Base-by-base conservation (phyloP, 2,888 invertebrate genomes). In the Teleiodes luculella region DNA sequence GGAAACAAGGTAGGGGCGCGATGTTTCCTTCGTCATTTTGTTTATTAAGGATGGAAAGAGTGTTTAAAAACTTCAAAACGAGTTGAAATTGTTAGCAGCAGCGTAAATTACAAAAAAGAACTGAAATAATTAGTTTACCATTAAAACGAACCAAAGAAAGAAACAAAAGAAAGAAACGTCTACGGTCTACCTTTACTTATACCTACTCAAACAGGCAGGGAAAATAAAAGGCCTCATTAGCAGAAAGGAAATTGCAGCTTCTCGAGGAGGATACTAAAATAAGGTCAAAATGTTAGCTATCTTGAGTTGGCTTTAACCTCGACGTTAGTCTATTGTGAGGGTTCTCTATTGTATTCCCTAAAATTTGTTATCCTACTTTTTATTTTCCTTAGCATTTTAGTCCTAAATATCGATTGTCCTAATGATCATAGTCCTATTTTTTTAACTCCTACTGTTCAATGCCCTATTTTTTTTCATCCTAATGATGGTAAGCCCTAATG, bases 171-270 rank as follows among this genome's bases (percentile, higher is more conserved):
- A n/a, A 43, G 24, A n/a, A 33, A 8, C n/a, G n/a, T n/a, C n/a
- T 33, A 33, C 30, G n/a, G n/a, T n/a, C 18, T 13, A 28, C 53
- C 37, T 47, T 30, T 47, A 36, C 45, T 67, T 64, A 66, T 52
- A 37, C 51, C 37, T 51, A 65, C 65, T 68, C 64, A 68, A 72
- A 74, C 74, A 74, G 70, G 68, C 69, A 71, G 75, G 72, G 68
- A 75, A 79, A 79, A 86, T 83, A 81, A 84, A 83, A 80, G 79
- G 75, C 73, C 85, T 87, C 87, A 86, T 87, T 87, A 87, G 84
- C 75, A 83, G 80, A 82, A 77, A 78, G 86, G 86, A 87, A 88
- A 86, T 86, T 87, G 86, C 86, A 83, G 79, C 79, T 84, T 80
- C 79, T 78, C 73, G 70, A 70, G 72, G 70, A 77, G 76, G 76